These are phyloP conservation scores for Brachionus asplanchnoidis DNA, from an alignment of 1,140 invertebrate genomes.

Conservation along the genomic window DNA sequence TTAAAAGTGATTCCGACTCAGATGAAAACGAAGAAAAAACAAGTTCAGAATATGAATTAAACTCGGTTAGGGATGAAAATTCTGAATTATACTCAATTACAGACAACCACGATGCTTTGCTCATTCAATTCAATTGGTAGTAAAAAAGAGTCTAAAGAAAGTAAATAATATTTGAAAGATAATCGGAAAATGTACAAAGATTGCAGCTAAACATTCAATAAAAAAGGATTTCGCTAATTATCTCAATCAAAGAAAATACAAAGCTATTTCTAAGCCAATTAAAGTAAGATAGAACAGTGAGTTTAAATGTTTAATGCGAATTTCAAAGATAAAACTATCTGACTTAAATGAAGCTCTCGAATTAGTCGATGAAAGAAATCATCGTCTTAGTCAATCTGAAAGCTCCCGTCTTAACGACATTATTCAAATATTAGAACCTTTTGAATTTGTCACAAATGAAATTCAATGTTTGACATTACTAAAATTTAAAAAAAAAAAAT, in stretches of 20 bases:
- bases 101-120: neutral
- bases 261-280: neutral
- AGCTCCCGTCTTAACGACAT: neutral
- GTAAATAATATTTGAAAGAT: neutral
- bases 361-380: neutral
- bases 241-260: neutral
- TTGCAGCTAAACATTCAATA: neutral
- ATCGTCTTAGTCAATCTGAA: neutral
- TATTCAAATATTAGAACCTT: neutral
- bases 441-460: neutral
- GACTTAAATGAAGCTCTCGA: neutral
- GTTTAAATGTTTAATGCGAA: neutral
- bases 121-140: neutral
- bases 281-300: neutral
- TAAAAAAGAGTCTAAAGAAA: neutral
- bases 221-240: neutral
- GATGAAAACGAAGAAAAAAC: neutral
- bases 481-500: neutral
- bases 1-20: neutral
- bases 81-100: neutral
- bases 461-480: neutral
- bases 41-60: neutral
- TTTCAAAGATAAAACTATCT: neutral
- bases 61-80: neutral
- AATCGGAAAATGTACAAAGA: neutral